Conservation (phyloP, 1,140 invertebrate species). For the Atta cephalotes region DNA sequence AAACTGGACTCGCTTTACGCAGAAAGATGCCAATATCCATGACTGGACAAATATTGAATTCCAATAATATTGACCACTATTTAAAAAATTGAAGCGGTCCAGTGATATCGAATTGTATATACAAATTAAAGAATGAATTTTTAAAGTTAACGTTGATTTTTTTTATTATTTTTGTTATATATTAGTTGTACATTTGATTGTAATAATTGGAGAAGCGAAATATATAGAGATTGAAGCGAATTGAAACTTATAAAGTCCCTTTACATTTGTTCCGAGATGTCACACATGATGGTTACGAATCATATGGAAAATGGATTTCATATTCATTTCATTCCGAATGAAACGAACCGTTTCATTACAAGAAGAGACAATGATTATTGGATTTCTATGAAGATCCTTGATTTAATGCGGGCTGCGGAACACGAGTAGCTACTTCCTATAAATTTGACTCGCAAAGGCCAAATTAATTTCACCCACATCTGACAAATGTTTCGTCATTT, state of each 20-base stretch:
- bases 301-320: conserved; percentile 3
- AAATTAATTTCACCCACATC: conserved; percentile 57
- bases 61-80: background rate
- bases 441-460: conserved; percentile 44
- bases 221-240: background rate
- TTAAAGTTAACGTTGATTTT: no score
- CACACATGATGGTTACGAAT: background rate
- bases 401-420: conserved; percentile 44
- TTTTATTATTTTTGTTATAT: background rate
- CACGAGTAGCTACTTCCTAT: conserved; percentile 32
- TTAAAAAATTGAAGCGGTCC: background rate
- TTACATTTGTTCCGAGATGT: background rate
- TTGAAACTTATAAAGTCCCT: background rate
- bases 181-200: background rate
- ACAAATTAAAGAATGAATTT: conserved; percentile 5
- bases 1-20: background rate
- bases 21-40: background rate
- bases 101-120: background rate
- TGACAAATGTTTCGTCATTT: conserved; percentile 54
- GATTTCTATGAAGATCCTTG: conserved; percentile 40
- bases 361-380: conserved; percentile 15
- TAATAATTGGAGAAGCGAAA: background rate
- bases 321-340: background rate
- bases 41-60: background rate
- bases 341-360: background rate